Evolutionary conservation across 1,140 invertebrate species (phyloP).

Genomic region (Heliconius eleuchia): DNA sequence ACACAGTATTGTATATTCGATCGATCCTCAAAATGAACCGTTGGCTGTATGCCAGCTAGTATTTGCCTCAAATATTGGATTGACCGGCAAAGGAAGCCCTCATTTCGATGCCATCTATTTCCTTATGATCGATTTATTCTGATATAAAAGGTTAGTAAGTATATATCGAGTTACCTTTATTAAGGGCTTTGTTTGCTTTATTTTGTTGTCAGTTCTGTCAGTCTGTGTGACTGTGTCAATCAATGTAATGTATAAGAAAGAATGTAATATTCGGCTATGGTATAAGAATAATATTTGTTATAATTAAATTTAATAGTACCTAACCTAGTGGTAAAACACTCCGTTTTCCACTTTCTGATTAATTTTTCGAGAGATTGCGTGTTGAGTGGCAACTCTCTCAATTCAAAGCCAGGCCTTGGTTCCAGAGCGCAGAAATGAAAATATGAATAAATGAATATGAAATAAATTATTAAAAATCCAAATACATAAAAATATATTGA

Average conservation of each 20-base stretch:
- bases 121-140: constrained; percentile 10
- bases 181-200: not conserved
- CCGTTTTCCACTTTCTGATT: no score
- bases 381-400: no score
- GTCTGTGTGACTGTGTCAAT: not conserved
- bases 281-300: no score
- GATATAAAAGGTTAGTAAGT: not conserved
- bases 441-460: no score
- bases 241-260: not conserved
- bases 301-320: no score
- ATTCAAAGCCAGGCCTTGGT: no score
- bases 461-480: not conserved
- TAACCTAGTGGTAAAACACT: no score
- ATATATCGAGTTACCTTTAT: constrained; percentile 6
- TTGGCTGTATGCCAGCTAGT: constrained; percentile 16
- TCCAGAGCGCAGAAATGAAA: no score
- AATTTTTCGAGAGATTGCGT: no score
- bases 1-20: constrained; percentile 2
- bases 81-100: constrained; percentile 21
- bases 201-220: not conserved
- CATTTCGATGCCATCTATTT: constrained; percentile 6
- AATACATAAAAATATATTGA: not conserved
- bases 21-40: constrained; percentile 6
- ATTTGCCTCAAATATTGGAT: constrained; percentile 32
- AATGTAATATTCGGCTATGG: not conserved